Conservation (phyloP, 2,888 invertebrate genomes). For the Sabellastarte sp. region DNA sequence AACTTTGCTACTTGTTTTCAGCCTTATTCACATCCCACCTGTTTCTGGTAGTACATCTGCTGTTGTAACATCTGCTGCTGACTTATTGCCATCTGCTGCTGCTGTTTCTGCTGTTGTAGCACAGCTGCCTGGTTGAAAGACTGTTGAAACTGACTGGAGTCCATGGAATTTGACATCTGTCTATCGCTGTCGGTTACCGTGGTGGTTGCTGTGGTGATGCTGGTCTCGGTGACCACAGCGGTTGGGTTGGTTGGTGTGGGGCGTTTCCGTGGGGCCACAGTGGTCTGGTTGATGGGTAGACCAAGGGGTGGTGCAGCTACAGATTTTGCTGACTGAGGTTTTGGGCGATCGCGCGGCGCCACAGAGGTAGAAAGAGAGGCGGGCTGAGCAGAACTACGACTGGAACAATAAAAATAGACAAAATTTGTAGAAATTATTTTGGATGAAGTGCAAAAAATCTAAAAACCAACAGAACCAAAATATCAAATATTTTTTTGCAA, state of each 20-base stretch:
- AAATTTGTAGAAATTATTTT: too few species aligned
- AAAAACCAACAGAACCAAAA: too few species aligned
- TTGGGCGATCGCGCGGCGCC: constrained; percentile 23
- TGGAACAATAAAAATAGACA: background rate
- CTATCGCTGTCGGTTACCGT: too few species aligned
- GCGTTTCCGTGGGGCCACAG: constrained; percentile 45
- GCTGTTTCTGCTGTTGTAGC: constrained; percentile 20
- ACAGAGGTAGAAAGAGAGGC: constrained; percentile 16
- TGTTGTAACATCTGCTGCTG: constrained; percentile 16
- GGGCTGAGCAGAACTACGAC: constrained; percentile 3
- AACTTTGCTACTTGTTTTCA: too few species aligned
- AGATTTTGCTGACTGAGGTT: constrained; percentile 3
- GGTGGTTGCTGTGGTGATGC: background rate
- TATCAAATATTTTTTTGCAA: too few species aligned
- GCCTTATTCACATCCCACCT: too few species aligned
- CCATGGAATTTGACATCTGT: too few species aligned
- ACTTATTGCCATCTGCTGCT: constrained; percentile 20
- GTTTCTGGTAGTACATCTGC: too few species aligned
- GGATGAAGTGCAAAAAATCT: too few species aligned
- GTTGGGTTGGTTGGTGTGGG: constrained; percentile 24
- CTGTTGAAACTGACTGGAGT: too few species aligned
- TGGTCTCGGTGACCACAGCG: background rate
- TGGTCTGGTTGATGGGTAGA: constrained; percentile 36
- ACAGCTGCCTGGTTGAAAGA: constrained; percentile 23
- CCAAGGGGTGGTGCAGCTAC: background rate